These are phyloP conservation scores for Muscicapa adusta DNA, from an alignment of 2,113 vertebrate species.

Conservation along the genomic window DNA sequence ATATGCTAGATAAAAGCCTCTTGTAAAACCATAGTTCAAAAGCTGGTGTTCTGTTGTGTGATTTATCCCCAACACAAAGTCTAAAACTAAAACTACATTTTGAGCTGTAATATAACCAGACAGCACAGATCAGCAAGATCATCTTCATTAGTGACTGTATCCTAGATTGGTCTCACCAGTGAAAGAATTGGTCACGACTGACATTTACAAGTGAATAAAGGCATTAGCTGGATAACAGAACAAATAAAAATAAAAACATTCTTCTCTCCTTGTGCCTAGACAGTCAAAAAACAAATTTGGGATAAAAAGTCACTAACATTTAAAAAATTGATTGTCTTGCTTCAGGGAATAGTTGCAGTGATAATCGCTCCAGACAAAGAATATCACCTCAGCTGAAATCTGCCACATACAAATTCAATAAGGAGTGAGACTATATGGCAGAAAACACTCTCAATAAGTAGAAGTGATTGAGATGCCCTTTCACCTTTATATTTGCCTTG, in stretches of 20 bases:
- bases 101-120: neutral
- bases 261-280: neutral
- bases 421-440: neutral
- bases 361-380: neutral
- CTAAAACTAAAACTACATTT: neutral
- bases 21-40: neutral
- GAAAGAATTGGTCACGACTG: neutral
- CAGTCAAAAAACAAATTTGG: neutral
- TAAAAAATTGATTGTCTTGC: neutral
- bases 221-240: neutral
- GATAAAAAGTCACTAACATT: neutral
- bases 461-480: neutral
- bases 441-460: neutral
- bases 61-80: neutral
- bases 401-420: neutral
- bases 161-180: constrained; percentile 14
- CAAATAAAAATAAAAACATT: neutral
- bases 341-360: neutral
- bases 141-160: constrained; percentile 17
- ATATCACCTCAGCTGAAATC: neutral
- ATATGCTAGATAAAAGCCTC: neutral
- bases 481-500: neutral
- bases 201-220: constrained; percentile 1
- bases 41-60: neutral
- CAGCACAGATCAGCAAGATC: constrained; percentile 11